phyloP scores from a whole-genome alignment of 1,140 invertebrate species.

The Ceratoteleas bidentatus region DNA sequence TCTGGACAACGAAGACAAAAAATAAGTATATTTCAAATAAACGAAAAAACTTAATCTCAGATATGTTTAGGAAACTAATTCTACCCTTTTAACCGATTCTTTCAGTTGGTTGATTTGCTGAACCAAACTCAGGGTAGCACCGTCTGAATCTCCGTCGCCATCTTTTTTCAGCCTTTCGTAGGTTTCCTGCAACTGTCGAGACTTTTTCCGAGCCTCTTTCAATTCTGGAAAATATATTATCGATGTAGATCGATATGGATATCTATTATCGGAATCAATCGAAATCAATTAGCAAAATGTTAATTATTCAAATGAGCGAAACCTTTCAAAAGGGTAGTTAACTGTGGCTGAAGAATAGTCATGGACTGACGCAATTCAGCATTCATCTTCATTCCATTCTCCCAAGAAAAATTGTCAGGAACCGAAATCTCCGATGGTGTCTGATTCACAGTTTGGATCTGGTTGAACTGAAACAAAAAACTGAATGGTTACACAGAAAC shows the following conservation, averaged over 20 bases:
- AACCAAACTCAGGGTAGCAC: constrained; percentile 79
- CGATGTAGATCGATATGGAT: no score
- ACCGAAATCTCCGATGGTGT: constrained; percentile 76
- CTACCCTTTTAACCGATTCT: constrained; percentile 81
- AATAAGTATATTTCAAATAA: background rate
- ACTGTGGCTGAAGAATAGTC: constrained; percentile 82
- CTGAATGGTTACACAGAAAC: no score
- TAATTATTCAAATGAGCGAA: no score
- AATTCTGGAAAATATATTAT: constrained; percentile 83
- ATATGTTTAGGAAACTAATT: background rate
- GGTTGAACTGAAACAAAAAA: constrained; percentile 7
- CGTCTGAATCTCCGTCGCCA: constrained; percentile 80
- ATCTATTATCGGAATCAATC: no score
- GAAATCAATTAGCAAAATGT: no score
- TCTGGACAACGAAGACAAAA: constrained; percentile 24
- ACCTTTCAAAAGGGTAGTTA: constrained; percentile 85
- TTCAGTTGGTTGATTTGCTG: constrained; percentile 67
- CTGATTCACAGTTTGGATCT: constrained; percentile 71
- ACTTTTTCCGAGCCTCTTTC: constrained; percentile 82
- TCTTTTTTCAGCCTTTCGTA: constrained; percentile 83
- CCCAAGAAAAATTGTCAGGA: constrained; percentile 83
- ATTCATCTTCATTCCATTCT: constrained; percentile 83
- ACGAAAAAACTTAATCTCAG: constrained; percentile 17
- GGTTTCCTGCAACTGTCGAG: constrained; percentile 82
- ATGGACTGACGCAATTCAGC: constrained; percentile 82